These are phyloP conservation scores for Acanthiza pusilla DNA, from an alignment of 2,797 vertebrate genomes.

Conservation along the genomic window DNA sequence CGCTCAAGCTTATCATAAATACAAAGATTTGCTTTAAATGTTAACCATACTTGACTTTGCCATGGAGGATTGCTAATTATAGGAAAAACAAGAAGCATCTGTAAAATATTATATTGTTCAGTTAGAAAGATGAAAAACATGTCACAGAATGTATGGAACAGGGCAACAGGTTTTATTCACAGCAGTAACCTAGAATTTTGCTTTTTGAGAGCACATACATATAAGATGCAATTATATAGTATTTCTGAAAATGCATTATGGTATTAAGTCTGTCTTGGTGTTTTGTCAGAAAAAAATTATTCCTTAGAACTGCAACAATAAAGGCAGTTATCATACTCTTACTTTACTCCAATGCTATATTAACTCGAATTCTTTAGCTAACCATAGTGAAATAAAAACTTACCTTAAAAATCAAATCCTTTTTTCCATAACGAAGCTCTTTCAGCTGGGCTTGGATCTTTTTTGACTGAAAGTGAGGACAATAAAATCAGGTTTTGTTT, in stretches of 20 bases:
- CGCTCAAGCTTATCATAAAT: not conserved
- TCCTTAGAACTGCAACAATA: not conserved
- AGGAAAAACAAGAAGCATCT: not conserved
- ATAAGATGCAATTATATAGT: not conserved
- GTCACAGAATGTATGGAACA: not conserved
- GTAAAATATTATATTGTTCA: not conserved
- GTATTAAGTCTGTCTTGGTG: not conserved
- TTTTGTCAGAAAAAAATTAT: not conserved
- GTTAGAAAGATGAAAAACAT: not conserved
- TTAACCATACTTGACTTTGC: not conserved
- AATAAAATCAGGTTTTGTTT: conserved; percentile 67
- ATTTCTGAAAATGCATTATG: not conserved
- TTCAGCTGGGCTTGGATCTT: conserved; percentile 98
- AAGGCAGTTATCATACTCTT: not conserved
- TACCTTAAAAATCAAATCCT: conserved; percentile 99
- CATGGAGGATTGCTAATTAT: not conserved
- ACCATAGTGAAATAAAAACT: conserved; percentile 55
- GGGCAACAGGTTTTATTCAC: not conserved
- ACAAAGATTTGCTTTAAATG: not conserved
- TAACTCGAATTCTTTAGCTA: not conserved
- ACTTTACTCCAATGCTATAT: not conserved
- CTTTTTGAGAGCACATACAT: not conserved
- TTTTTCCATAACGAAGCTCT: conserved; percentile 96
- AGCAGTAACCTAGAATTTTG: not conserved
- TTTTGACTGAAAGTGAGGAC: conserved; percentile 90